Percentiles rank a stretch among this genome's conserved stretches.
phyloP scores from a whole-genome alignment of 2,113 vertebrate species.

The Petrocephalus microphthalmus region DNA sequence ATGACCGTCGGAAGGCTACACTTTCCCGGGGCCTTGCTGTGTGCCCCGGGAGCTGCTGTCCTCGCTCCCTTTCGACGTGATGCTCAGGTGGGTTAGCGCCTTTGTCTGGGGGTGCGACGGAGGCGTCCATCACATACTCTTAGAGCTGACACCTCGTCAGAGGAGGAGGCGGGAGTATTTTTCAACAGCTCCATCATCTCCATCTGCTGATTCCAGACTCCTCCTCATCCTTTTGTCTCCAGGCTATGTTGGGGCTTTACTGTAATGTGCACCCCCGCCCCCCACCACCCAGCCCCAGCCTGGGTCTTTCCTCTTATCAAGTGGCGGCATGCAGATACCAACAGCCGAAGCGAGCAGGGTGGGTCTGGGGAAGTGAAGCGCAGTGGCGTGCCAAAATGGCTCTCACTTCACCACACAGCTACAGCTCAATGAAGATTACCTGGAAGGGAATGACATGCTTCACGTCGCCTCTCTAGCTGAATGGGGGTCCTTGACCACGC shows the following conservation, averaged over 20 bases:
- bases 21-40: background rate
- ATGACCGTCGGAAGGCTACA: background rate
- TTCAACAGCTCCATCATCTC: conserved; percentile 56
- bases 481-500: conserved; percentile 13
- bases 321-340: conserved; percentile 49
- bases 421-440: conserved; percentile 27
- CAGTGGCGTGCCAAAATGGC: conserved; percentile 24
- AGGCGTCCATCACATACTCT: conserved; percentile 11
- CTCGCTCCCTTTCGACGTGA: background rate
- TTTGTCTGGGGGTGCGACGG: conserved; percentile 21
- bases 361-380: conserved; percentile 23
- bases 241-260: conserved; percentile 43
- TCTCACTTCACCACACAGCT: conserved; percentile 18
- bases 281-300: conserved; percentile 37
- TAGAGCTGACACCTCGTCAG: conserved; percentile 29
- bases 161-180: conserved; percentile 43
- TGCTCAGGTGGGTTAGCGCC: background rate
- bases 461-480: conserved; percentile 25
- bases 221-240: conserved; percentile 59
- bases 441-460: conserved; percentile 30
- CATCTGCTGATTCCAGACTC: conserved; percentile 59
- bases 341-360: conserved; percentile 33
- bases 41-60: background rate
- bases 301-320: conserved; percentile 57
- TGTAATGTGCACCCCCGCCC: background rate